Evolutionary conservation across 2,113 vertebrate genomes (phyloP).

Genomic region (Paedocypris sp.): DNA sequence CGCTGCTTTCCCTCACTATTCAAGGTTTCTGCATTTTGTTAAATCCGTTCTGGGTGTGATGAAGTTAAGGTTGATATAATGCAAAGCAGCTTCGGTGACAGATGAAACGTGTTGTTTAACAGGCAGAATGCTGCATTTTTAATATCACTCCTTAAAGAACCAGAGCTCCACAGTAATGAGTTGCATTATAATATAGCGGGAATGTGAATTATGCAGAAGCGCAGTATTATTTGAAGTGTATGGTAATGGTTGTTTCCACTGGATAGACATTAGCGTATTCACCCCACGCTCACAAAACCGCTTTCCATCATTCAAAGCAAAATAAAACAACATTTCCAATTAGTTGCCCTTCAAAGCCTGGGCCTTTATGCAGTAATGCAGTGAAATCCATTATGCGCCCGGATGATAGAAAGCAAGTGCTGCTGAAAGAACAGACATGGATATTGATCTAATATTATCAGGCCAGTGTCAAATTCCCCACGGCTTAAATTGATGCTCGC

Average conservation of each 20-base stretch:
- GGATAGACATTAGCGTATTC: conserved; percentile 23
- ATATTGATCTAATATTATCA: conserved; percentile 40
- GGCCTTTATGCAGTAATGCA: conserved; percentile 25
- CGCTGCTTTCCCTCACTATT: conserved; percentile 5
- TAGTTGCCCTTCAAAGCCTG: conserved; percentile 32
- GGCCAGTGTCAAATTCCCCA: conserved; percentile 34
- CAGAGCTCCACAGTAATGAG: conserved; percentile 36
- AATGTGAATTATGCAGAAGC: conserved; percentile 41
- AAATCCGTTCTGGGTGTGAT: conserved; percentile 28
- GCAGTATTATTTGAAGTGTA: conserved; percentile 21
- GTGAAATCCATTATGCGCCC: conserved; percentile 34
- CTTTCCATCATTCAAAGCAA: conserved; percentile 20
- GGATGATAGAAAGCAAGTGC: conserved; percentile 30
- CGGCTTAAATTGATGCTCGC: conserved; percentile 25
- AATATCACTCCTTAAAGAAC: conserved; percentile 39
- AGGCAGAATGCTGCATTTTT: conserved; percentile 44
- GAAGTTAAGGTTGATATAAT: conserved; percentile 33
- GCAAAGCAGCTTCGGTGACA: conserved; percentile 30
- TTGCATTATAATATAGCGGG: conserved; percentile 41
- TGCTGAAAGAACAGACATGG: conserved; percentile 22
- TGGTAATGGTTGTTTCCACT: conserved; percentile 32
- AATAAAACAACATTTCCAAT: conserved; percentile 38
- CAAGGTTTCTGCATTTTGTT: not conserved
- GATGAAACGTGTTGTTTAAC: conserved; percentile 38
- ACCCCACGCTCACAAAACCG: not conserved